Conservation (phyloP, 2,888 invertebrate genomes). For the Standfussiana lucernea region DNA sequence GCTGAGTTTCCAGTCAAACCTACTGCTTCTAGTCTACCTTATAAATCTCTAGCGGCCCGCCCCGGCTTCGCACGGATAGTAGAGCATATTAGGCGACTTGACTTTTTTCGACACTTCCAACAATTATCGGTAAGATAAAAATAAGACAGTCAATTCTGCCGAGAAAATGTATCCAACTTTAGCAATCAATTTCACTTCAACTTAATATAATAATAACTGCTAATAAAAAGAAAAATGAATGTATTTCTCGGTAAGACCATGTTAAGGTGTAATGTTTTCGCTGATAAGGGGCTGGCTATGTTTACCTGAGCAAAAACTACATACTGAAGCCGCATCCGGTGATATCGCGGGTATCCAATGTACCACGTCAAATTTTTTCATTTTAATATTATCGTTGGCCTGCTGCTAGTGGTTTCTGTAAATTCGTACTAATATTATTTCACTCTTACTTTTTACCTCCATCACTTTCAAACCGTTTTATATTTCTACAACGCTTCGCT, state of each 20-base stretch:
- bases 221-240: constrained; percentile 43
- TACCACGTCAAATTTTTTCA: constrained; percentile 31
- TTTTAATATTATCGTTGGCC: background rate
- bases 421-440: background rate
- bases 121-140: too few species aligned
- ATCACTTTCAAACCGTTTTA: background rate
- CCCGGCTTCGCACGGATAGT: too few species aligned
- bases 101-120: too few species aligned
- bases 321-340: constrained; percentile 60
- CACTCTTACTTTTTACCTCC: background rate
- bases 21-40: too few species aligned
- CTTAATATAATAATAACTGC: constrained; percentile 6
- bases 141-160: constrained; percentile 4
- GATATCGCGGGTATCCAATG: constrained; percentile 36
- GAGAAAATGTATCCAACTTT: constrained; percentile 21
- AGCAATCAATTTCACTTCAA: constrained; percentile 48
- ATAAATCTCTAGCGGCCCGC: too few species aligned
- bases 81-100: too few species aligned
- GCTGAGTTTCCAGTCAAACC: background rate
- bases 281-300: constrained; percentile 53
- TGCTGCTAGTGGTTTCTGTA: background rate
- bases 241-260: constrained; percentile 40
- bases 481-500: background rate
- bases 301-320: constrained; percentile 53
- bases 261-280: constrained; percentile 39